Percentiles rank a stretch among this genome's conserved stretches.
These are phyloP conservation scores for Leuciscus idus DNA, from an alignment of 2,113 vertebrate species.

Conservation along the genomic window DNA sequence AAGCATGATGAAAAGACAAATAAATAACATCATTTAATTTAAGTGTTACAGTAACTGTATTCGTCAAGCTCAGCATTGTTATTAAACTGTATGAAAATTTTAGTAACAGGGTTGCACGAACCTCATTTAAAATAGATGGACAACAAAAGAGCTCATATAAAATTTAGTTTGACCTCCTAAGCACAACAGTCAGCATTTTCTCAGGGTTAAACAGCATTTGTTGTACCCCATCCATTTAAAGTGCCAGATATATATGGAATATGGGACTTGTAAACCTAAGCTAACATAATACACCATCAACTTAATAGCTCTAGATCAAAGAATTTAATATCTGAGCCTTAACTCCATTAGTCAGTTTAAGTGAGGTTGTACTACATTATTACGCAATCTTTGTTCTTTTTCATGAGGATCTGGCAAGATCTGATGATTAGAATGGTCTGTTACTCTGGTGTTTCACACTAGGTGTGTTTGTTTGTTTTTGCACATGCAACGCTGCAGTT, in stretches of 20 bases:
- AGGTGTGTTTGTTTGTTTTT: slow-evolving; percentile 30
- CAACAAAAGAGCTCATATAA: not conserved
- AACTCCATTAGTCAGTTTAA: slow-evolving; percentile 20
- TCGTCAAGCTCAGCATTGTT: not conserved
- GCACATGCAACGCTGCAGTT: not conserved
- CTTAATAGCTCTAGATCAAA: not conserved
- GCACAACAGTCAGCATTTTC: not conserved
- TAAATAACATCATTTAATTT: not conserved
- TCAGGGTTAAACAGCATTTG: not conserved
- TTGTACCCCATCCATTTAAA: not conserved
- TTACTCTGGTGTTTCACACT: not conserved
- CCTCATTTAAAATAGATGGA: not conserved
- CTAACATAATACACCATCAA: not conserved
- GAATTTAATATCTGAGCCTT: not conserved
- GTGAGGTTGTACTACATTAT: not conserved
- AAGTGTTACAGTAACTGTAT: not conserved
- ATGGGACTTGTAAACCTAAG: not conserved
- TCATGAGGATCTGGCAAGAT: not conserved
- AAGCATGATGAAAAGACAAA: not conserved
- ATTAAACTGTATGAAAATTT: not conserved
- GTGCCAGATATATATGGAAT: not conserved
- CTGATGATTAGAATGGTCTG: not conserved
- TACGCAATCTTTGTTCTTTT: not conserved
- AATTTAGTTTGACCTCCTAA: not conserved
- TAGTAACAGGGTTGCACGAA: not conserved